Evolutionary conservation across 2,113 vertebrate genomes (phyloP).

Genomic region (Anarhynchus alexandrinus): DNA sequence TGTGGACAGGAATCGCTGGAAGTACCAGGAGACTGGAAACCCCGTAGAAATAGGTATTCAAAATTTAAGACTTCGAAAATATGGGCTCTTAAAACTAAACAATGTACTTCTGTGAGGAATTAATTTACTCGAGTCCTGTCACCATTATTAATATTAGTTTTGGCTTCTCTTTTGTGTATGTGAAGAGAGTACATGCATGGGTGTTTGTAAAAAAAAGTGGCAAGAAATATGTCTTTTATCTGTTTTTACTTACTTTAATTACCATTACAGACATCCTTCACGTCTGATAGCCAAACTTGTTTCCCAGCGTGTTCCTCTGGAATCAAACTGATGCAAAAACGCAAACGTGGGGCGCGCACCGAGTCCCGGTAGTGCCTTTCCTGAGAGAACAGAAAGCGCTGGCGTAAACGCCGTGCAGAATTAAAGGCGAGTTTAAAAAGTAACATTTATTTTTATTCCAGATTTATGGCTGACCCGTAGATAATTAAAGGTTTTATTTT

Average conservation of each 20-base stretch:
- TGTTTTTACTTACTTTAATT: constrained; percentile 11
- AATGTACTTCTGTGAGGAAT: constrained; percentile 65
- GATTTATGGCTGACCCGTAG: constrained; percentile 79
- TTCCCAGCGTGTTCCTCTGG: not conserved
- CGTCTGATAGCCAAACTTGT: not conserved
- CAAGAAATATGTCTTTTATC: not conserved
- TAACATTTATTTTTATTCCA: constrained; percentile 63
- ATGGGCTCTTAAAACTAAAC: constrained; percentile 68
- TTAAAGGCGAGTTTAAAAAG: constrained; percentile 57
- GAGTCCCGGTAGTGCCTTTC: not conserved
- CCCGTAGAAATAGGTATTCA: constrained; percentile 59
- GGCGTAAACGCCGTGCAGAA: not conserved
- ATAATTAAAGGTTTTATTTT: constrained; percentile 84
- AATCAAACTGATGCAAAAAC: not conserved
- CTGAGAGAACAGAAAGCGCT: not conserved
- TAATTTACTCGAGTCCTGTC: constrained; percentile 1
- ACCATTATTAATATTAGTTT: constrained; percentile 44
- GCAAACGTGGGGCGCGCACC: not conserved
- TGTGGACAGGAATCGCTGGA: constrained; percentile 55
- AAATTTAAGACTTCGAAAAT: constrained; percentile 66
- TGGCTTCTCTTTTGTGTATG: constrained; percentile 3
- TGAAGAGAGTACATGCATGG: not conserved
- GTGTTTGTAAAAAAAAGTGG: not conserved
- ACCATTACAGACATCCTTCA: not conserved
- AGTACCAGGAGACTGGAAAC: constrained; percentile 53